Percentiles rank a stretch among this genome's conserved stretches.
Conservation (phyloP, 2,113 vertebrate species). For the Terrapene triunguis region DNA sequence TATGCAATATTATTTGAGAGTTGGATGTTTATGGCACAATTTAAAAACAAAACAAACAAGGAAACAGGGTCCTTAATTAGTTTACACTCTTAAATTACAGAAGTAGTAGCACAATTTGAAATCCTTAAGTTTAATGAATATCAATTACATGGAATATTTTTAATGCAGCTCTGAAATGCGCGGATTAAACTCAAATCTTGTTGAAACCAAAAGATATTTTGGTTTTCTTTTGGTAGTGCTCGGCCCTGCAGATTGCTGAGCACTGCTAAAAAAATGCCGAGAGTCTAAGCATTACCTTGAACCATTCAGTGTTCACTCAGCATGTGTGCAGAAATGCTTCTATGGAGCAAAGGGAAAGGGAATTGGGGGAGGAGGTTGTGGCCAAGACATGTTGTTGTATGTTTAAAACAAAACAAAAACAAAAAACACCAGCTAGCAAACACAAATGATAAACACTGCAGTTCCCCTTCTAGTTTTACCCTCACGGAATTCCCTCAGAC, state of each 20-base stretch:
- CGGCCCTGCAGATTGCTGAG: background rate
- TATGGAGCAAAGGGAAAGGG: background rate
- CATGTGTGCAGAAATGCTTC: background rate
- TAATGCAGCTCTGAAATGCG: rapidly evolving
- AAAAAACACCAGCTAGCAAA: background rate
- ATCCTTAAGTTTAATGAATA: background rate
- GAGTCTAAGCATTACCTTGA: background rate
- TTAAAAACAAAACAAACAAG: background rate
- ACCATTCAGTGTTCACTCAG: background rate
- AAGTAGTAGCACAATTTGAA: background rate
- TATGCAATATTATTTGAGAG: slow-evolving; percentile 9
- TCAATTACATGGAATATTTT: background rate
- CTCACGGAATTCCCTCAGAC: background rate
- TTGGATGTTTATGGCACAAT: background rate
- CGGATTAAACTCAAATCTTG: background rate
- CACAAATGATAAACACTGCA: background rate
- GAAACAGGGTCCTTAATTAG: background rate
- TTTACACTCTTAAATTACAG: background rate
- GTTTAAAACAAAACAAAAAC: too few relatives aligned
- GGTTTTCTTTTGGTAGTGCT: background rate
- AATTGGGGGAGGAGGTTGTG: background rate
- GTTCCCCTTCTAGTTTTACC: background rate
- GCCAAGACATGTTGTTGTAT: background rate
- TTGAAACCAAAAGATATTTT: background rate
- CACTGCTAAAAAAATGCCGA: slow-evolving; percentile 2